A percentile compares a stretch with the other conserved stretches of the same genome.
These are phyloP conservation scores for Tenthredo mesomela DNA, from an alignment of 2,888 invertebrate genomes.

Conservation along the genomic window DNA sequence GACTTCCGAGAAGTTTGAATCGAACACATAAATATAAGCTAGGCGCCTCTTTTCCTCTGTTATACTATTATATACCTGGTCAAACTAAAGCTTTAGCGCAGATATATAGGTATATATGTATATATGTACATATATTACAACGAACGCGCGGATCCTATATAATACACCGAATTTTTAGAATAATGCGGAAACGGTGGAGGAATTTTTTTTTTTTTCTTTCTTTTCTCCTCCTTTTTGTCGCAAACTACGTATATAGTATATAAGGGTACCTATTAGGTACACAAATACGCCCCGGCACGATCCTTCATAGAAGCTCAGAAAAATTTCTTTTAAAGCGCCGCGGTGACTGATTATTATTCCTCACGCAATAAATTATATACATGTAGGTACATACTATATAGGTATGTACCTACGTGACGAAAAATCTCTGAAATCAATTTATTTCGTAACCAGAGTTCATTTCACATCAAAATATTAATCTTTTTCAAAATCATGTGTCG, in stretches of 20 bases:
- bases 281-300: neutral
- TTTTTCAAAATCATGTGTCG: too few species aligned
- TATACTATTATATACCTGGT: slow-evolving; percentile 23
- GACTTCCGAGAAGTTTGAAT: slow-evolving; percentile 34
- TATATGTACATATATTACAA: neutral
- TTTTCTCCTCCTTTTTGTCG: too few species aligned
- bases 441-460: too few species aligned
- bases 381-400: too few species aligned
- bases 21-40: neutral
- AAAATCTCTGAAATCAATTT: too few species aligned
- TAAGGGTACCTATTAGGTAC: too few species aligned
- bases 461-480: too few species aligned
- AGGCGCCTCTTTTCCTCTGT: slow-evolving; percentile 31
- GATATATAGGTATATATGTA: too few species aligned
- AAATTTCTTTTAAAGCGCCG: neutral
- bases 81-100: neutral
- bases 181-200: slow-evolving; percentile 21
- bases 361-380: too few species aligned
- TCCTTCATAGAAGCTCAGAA: neutral
- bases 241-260: too few species aligned
- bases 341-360: too few species aligned
- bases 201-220: neutral
- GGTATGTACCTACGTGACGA: too few species aligned
- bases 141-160: neutral
- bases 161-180: neutral